Evolutionary conservation across 2,797 vertebrate genomes (phyloP), one percentile per base, ranked within the genome.

Genomic region (Rhinogobio ventralis): DNA sequence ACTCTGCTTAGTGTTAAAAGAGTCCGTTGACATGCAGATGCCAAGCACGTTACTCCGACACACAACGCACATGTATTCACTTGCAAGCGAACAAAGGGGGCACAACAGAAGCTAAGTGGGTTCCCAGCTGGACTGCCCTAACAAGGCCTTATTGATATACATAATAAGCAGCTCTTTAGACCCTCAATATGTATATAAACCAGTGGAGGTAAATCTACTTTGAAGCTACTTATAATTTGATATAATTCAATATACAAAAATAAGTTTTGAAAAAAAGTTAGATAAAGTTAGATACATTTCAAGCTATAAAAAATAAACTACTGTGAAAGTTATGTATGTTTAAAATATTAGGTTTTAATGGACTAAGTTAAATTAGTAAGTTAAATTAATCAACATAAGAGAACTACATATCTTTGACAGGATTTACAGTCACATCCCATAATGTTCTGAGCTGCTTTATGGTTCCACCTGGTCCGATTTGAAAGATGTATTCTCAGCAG

Each of bases 1-100:
- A 74, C 20, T 66, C 45, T 66, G 71, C 45, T 83, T 68, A 11
- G 11, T 77, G 19, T 68, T 84, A 46, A 36, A 76, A 57, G 8
- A 57, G 39, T 79, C 39, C 1, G 39, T 62, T 84, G 75, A 72
- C 66, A 71, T 78, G 53, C 53, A 60, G 46, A 83, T 83, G 62
- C 55, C 62, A 30, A 45, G 73, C 73, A 55, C 25, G 9, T 68
- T 64, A 74, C 42, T 69, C 28, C 19, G 36, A 85, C 10, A 39
- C 53, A 62, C 8, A 46, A 49, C n/a, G 0, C 25, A 66, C n/a
- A 68, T 84, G 42, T n/a, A 79, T 77, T 84, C 7, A 45, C 36
- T 68, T 84, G 36, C 62, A 68, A 30, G 11, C 1, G 4, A 71
- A 79, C 53, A 79, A 62, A 60, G 19, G 30, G 28, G 45, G 14